Percentiles rank a stretch among this genome's conserved stretches.
These are phyloP conservation scores for Galagoides demidoff DNA, from an alignment of 2,797 vertebrate species.

Conservation along the genomic window DNA sequence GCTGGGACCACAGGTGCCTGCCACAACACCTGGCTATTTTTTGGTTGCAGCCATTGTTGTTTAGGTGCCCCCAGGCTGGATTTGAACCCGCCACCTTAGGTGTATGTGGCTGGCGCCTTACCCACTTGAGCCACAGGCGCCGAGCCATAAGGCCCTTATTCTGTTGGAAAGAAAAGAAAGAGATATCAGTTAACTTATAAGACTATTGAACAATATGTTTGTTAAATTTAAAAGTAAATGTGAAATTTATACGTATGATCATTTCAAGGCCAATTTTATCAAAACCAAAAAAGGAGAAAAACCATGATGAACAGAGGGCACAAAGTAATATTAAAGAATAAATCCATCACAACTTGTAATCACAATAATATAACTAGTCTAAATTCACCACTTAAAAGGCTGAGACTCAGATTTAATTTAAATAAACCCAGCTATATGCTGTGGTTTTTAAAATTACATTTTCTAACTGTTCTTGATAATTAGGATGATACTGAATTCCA, in stretches of 20 bases:
- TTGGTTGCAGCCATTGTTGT: too few species aligned
- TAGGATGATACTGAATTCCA: neutral
- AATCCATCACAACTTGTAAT: slow-evolving; percentile 21
- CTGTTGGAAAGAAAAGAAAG: slow-evolving; percentile 36
- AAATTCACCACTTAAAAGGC: slow-evolving; percentile 30
- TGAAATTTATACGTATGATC: slow-evolving; percentile 16
- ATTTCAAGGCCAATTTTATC: neutral
- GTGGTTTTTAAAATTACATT: neutral
- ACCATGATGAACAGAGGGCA: neutral
- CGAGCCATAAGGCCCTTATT: neutral
- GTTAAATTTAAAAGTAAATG: slow-evolving; percentile 44
- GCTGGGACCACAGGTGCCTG: too few species aligned
- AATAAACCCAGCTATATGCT: neutral
- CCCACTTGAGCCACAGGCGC: too few species aligned
- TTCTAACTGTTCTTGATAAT: slow-evolving; percentile 1
- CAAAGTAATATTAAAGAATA: slow-evolving; percentile 50
- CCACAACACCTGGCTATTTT: too few species aligned
- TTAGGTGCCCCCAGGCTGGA: too few species aligned
- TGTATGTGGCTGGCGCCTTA: too few species aligned
- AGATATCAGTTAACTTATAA: neutral
- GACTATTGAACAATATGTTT: neutral
- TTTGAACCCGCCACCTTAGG: too few species aligned
- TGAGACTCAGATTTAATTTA: slow-evolving; percentile 49
- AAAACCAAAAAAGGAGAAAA: neutral
- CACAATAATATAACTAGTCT: neutral